Evolutionary conservation across 53 echinoderm and acorn worm species (phyloP), one percentile per base, ranked within the genome.

Genomic region (Crossaster papposus): DNA sequence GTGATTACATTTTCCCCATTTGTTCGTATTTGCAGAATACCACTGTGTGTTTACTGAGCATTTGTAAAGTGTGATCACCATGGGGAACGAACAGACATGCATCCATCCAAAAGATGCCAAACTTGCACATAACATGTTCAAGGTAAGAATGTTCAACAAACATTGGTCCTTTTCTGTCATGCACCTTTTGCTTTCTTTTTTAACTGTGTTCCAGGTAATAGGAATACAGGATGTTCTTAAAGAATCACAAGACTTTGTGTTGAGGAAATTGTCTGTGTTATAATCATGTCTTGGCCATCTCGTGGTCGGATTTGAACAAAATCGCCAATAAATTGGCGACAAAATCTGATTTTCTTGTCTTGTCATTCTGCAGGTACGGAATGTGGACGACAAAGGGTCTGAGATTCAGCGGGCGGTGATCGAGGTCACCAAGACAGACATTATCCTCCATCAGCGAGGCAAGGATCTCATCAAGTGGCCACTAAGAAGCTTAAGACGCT

Each of bases 381-480:
- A 98, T 36, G 92, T 98, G 18, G 96, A 96, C 26, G 98, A 98
- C 78, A 91, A 89, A 13, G 98, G 98, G 29, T 78, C 88, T 0
- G 89, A 91, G 18, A 91, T 98, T 38, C 91, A 94, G 54, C 94
- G 93, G 78, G 98, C 96, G 4, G 64, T 93, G 14, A 93, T 98
- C 0, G 98, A 98, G 82, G 96, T 96, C 35, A 96, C 88, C 78
- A 88, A 86, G 36, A 92, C 89, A 15, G 98, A 98, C 58, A 90
- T 98, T 33, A 94, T 96, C 31, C 92, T 98, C 2, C 92, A 96
- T 44, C 94, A 94, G 34, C 76, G 79, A 17, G 92, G 90, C 23
- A 91, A 93, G 14, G 93, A 98, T 44, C 89, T 92, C 13, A 91
- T 98, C 87, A 80, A 92, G 58, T 98, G 98, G 98, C 98, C 98